Evolutionary conservation across 2,113 vertebrate species (phyloP).

Genomic region (Alces alces): DNA sequence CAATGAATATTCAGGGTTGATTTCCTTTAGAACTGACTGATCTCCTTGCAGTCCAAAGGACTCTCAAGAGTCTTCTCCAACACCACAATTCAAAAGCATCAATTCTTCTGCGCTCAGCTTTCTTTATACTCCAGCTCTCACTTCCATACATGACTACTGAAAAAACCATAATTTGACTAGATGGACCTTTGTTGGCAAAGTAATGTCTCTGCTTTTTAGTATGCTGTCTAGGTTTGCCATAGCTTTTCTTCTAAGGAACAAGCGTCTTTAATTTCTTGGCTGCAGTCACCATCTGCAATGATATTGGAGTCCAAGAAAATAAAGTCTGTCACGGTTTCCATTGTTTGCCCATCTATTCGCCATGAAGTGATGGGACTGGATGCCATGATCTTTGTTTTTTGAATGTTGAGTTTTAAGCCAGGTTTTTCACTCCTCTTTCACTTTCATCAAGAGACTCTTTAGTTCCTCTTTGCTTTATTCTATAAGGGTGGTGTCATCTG

Average conservation of each 20-base stretch:
- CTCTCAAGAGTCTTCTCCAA: background rate
- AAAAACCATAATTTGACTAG: background rate
- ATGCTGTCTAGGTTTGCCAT: background rate
- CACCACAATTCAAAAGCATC: background rate
- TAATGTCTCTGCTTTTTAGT: background rate
- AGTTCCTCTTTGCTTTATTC: background rate
- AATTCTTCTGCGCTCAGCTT: background rate
- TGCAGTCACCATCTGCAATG: background rate
- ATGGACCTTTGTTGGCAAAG: background rate
- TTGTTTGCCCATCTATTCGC: background rate
- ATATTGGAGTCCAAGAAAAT: background rate
- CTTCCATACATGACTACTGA: background rate
- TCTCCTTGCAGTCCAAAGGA: background rate
- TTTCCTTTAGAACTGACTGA: background rate
- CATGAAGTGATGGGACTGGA: background rate
- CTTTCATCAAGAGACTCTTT: background rate
- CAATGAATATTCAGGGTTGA: background rate
- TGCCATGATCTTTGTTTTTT: background rate
- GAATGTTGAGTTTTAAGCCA: background rate
- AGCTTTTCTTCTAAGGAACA: background rate
- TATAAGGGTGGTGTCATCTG: background rate
- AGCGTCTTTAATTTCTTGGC: background rate
- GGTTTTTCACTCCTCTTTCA: background rate
- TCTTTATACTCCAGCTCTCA: background rate
- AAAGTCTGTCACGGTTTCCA: background rate